Base-by-base conservation (phyloP, 2,113 vertebrate species). In the Suricata suricatta region DNA sequence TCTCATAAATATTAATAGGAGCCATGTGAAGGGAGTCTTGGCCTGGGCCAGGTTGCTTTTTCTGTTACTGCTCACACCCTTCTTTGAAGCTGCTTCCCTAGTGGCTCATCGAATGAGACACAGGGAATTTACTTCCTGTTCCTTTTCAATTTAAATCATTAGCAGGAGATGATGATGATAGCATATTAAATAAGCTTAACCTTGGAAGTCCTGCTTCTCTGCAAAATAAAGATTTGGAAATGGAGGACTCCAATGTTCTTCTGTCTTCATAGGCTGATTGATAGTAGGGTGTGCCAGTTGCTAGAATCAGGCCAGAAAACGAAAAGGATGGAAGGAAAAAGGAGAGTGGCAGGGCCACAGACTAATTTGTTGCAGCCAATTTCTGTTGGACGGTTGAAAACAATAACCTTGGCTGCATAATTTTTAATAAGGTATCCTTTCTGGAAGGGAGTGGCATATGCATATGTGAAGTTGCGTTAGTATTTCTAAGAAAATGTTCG, bases 101-200 rank as follows among this genome's bases (percentile, higher is more conserved):
- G 38, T n/a, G 68, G 44, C 79, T 89, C 72, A 60, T 94, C 16
- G 74, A 94, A 47, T 41, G 72, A 93, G 79, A 19, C 4, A 12
- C 66, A 90, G 63, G 66, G 81, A 93, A 60, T 96, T 90, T 33
- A 54, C 63, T 95, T 94, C 86, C 95, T 86, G 57, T 79, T 35
- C 68, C 72, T 95, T 96, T 96, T 77, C 72, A 44, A 0, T 93
- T 72, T 81, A 60, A 90, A 60, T 86, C 57, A 77, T 97, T 88
- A 94, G 91, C n/a, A 29, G 63, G 60, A 86, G 86, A 89, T 85
- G 74, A 82, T 85, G 74, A 82, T 88, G 88, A 57, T 27, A 77
- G 69, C 35, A 15, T 84, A 52, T 91, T 87, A 88, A 96, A 77
- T 71, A 52, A 74, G 52, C 88, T 69, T 85, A 47, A 52, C 87